Percentiles rank a stretch among this genome's conserved stretches.
phyloP scores from a whole-genome alignment of 2,113 vertebrate genomes.

The Plectropomus leopardus region DNA sequence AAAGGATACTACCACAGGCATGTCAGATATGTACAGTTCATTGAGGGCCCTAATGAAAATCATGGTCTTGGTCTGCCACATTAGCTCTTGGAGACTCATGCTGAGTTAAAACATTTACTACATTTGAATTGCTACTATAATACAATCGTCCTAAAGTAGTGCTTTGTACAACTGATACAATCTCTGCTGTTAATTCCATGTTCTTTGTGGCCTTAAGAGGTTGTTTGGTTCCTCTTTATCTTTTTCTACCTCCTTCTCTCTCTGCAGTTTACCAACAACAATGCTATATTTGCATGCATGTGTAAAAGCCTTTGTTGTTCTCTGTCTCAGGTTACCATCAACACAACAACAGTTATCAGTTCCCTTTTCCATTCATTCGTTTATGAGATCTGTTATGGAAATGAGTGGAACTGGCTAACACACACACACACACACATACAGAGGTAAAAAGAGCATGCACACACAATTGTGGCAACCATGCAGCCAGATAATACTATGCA shows the following conservation, averaged over 20 bases:
- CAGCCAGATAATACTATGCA: conserved; percentile 3
- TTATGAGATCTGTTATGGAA: conserved; percentile 78
- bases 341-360: conserved; percentile 63
- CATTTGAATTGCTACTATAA: neutral
- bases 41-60: conserved; percentile 16
- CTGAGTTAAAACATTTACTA: neutral
- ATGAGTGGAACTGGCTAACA: conserved; percentile 46
- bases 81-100: neutral
- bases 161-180: neutral
- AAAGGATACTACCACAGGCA: conserved; percentile 35
- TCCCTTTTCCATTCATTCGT: conserved; percentile 73
- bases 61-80: neutral
- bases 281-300: conserved; percentile 31
- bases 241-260: neutral
- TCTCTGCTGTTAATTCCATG: neutral
- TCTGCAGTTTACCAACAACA: neutral
- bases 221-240: neutral
- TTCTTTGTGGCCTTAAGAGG: neutral
- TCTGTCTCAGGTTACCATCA: conserved; percentile 8
- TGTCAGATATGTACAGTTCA: conserved; percentile 25
- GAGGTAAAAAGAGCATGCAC: neutral
- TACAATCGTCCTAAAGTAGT: neutral
- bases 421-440: neutral
- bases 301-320: conserved; percentile 1
- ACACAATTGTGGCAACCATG: neutral